A percentile compares a stretch with the other conserved stretches of the same genome.
These are phyloP conservation scores for Drosophila lacteicornis DNA, from an alignment of 1,140 invertebrate genomes.

Conservation along the genomic window DNA sequence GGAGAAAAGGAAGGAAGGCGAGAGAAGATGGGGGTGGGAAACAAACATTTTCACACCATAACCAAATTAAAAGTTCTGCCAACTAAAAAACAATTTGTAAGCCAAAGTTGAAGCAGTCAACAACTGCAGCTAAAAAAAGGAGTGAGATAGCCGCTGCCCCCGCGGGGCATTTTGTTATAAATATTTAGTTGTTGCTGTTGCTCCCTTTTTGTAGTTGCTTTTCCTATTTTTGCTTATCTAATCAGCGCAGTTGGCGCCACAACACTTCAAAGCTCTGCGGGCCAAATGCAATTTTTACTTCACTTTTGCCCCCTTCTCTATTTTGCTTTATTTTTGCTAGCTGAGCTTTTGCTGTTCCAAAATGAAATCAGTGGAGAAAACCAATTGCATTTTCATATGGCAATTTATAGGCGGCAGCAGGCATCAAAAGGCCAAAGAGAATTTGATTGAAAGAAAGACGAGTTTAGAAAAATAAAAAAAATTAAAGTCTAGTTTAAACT, in stretches of 20 bases:
- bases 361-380: conserved; percentile 63
- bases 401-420: conserved; percentile 54
- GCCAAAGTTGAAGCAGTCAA: conserved; percentile 72
- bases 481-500: neutral
- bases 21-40: conserved; percentile 24
- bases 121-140: conserved; percentile 5
- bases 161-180: conserved; percentile 36
- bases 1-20: conserved; percentile 17
- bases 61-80: conserved; percentile 79
- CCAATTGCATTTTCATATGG: conserved; percentile 74
- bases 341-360: conserved; percentile 10
- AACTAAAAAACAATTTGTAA: conserved; percentile 82
- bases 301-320: neutral
- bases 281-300: conserved; percentile 51
- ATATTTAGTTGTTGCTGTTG: conserved; percentile 16
- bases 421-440: conserved; percentile 28
- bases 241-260: conserved; percentile 68
- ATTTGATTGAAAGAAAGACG: conserved; percentile 14
- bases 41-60: conserved; percentile 79
- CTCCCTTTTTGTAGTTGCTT: neutral
- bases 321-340: neutral
- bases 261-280: conserved; percentile 62
- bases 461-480: too few species aligned
- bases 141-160: conserved; percentile 8
- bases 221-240: conserved; percentile 68